Conservation (phyloP, 1,140 invertebrate genomes). For the Amyelois transitella region DNA sequence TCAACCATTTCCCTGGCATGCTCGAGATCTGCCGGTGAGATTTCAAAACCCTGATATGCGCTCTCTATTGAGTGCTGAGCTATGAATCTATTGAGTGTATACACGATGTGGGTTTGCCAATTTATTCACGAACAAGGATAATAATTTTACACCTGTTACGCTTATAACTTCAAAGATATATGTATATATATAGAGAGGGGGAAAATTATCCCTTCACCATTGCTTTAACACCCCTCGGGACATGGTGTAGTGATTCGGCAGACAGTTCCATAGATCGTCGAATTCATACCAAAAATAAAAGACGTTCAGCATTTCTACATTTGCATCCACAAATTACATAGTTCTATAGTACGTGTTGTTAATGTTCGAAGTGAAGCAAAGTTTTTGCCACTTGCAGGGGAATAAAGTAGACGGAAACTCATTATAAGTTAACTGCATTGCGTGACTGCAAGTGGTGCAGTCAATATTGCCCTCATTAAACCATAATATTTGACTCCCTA, state of each 20-base stretch:
- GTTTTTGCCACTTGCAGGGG: neutral
- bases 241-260: too few relatives aligned
- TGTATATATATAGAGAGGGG: too few relatives aligned
- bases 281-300: too few relatives aligned
- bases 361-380: neutral
- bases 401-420: neutral
- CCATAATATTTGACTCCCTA: neutral
- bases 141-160: too few relatives aligned
- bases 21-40: slow-evolving; percentile 85
- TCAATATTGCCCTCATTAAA: neutral
- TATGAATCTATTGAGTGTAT: too few relatives aligned
- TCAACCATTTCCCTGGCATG: slow-evolving; percentile 96
- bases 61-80: neutral
- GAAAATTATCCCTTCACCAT: too few relatives aligned
- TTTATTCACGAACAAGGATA: neutral
- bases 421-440: slow-evolving; percentile 7
- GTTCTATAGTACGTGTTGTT: neutral
- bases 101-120: too few relatives aligned
- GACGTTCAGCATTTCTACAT: too few relatives aligned
- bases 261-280: too few relatives aligned
- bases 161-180: too few relatives aligned
- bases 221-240: too few relatives aligned
- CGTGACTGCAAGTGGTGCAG: slow-evolving; percentile 3
- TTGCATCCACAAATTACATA: neutral
- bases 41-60: neutral